These are phyloP conservation scores for Nothoprocta pentlandii DNA, from an alignment of 2,113 vertebrate species.

Conservation along the genomic window DNA sequence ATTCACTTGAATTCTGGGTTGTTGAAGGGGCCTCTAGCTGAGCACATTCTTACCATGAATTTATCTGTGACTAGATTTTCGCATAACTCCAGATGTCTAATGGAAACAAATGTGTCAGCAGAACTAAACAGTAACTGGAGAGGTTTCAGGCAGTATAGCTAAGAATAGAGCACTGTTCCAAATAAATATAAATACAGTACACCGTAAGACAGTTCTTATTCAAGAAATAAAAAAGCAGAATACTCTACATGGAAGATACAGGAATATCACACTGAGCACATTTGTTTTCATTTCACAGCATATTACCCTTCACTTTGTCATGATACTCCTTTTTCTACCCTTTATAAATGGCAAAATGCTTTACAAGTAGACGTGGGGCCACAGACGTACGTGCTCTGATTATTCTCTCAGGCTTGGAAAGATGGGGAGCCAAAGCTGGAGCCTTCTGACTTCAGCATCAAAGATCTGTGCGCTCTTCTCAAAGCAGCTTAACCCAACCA, in stretches of 20 bases:
- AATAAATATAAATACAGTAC: too few species aligned
- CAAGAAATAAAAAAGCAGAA: too few species aligned
- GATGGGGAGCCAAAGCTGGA: background rate
- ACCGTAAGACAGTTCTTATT: too few species aligned
- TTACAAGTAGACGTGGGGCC: accelerated
- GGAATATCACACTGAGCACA: background rate
- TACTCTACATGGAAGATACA: background rate
- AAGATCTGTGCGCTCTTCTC: background rate
- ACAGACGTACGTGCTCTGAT: background rate
- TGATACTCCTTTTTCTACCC: background rate
- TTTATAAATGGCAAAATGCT: background rate
- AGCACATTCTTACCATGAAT: background rate
- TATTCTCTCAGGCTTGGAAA: background rate
- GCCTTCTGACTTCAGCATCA: accelerated
- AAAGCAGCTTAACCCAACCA: background rate
- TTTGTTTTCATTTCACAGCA: background rate
- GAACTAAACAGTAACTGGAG: background rate
- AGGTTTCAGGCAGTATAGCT: too few species aligned
- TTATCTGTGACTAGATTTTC: background rate
- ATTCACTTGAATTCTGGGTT: background rate
- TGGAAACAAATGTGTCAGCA: background rate
- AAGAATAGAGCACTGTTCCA: too few species aligned
- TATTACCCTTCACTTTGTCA: background rate
- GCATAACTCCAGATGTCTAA: background rate
- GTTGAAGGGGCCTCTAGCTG: background rate